Evolutionary conservation across 2,797 vertebrate species (phyloP), one percentile per base, ranked within the genome.

Genomic region (Anguilla anguilla): DNA sequence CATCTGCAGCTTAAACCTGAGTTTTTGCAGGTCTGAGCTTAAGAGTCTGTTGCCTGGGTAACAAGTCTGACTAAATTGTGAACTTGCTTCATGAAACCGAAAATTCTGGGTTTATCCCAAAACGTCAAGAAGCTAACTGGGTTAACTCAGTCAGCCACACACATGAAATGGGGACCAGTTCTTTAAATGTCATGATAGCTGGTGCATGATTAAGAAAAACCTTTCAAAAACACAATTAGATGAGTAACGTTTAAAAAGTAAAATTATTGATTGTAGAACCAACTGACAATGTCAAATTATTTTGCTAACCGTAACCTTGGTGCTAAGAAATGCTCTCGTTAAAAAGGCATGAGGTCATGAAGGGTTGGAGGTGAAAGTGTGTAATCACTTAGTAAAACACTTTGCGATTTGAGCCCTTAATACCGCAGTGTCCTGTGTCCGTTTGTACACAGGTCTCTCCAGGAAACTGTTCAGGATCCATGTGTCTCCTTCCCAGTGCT

Each of bases 401-500:
- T 39, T 85, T 89, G 67, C n/a, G 74, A 86, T 74, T 57, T 82
- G 3, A 69, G 19, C 87, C 88, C 79, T 82, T 90, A 86, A 89
- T 88, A 79, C 28, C 84, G 83, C n/a, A 89, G 59, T 87, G 79
- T 61, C 86, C 72, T 61, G 25, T 87, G 82, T 69, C 67, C 86
- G 51, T 86, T 72, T 57, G 87, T 89, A 55, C 39, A 88, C 72
- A 86, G 87, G 87, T 90, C 89, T 89, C 89, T 89, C 86, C 85
- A 64, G 88, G 51, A 89, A 72, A 83, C 31, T 86, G 89, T 83
- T 90, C 81, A 91, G 86, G 69, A 15, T 31, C 83, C 86, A 88
- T 82, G 91, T 89, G 90, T 90, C 9, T 88, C 88, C 74, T 69
- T 86, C 19, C 25, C 91, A 91, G 89, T 90, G 84, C 92, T 91